Conservation (phyloP, 2,797 vertebrate species). For the Pyrocephalus nanus region DNA sequence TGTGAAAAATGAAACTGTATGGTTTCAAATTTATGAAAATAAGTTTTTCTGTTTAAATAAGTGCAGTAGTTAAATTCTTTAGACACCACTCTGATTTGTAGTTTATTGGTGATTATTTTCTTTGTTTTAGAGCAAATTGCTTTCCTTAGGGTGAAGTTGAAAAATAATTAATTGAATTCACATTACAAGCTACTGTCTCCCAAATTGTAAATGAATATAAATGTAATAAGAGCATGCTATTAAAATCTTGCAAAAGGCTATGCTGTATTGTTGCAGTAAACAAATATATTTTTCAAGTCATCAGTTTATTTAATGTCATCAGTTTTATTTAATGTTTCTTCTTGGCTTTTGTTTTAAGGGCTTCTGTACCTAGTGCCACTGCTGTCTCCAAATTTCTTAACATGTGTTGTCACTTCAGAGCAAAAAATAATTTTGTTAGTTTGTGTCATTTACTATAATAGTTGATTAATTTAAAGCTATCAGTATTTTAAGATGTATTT, state of each 20-base stretch:
- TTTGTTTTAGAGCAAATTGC: slow-evolving; percentile 59
- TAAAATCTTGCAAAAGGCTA: slow-evolving; percentile 15
- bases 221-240: slow-evolving; percentile 16
- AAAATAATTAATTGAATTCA: slow-evolving; percentile 61
- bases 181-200: slow-evolving; percentile 26
- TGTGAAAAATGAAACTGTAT: slow-evolving; percentile 58
- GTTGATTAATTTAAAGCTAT: not conserved
- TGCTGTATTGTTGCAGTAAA: not conserved
- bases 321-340: slow-evolving; percentile 11
- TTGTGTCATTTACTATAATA: not conserved
- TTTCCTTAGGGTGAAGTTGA: slow-evolving; percentile 29
- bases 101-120: slow-evolving; percentile 65
- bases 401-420: not conserved
- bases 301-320: not conserved
- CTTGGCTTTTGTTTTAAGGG: not conserved
- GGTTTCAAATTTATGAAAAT: slow-evolving; percentile 45
- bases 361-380: not conserved
- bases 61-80: slow-evolving; percentile 55
- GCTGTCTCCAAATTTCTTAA: not conserved
- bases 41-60: slow-evolving; percentile 62
- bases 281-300: slow-evolving; percentile 20
- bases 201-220: slow-evolving; percentile 52
- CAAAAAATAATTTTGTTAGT: not conserved
- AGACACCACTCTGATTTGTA: slow-evolving; percentile 58
- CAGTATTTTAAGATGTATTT: not conserved